Evolutionary conservation across 2,888 invertebrate species (phyloP), one percentile per base, ranked within the genome.

Genomic region (Luperina nickerlii): DNA sequence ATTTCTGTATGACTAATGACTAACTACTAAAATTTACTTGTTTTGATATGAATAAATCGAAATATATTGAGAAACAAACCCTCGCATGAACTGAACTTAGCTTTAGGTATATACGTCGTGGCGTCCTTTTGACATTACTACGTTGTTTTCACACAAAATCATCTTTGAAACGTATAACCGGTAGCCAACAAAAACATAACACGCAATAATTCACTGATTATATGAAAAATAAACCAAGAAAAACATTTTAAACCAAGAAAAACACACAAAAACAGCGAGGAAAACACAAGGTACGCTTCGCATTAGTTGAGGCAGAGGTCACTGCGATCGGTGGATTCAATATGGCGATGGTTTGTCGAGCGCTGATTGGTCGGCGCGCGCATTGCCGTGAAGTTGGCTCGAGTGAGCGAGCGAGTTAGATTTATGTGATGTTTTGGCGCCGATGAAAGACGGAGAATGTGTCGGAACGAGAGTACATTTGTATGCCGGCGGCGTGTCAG

Each of bases 381-480:
- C 92, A 94, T 88, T 91, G 93, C 83, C 86, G 88, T 95, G 96
- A 96, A 96, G 96, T 96, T 96, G 92, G 94, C 89, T 92, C 90
- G 91, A 87, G 87, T 92, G 95, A 92, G 94, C 88, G 96, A 96
- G 95, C 93, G 96, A 94, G 96, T 93, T 90, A 92, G 95, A 95
- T 95, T 96, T 96, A 97, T 96, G 95, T 94, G 95, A 94, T 95
- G 94, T 94, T 95, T 94, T 94, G 94, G 95, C 94, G 95, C 94
- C 93, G 94, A 95, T 95, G 95, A 96, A 95, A 95, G 97, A 97
- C 94, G 93, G 95, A 95, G 94, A 94, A 96, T 95, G 94, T 94
- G 94, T 96, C 92, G 94, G 93, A 92, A 93, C 94, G 94, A 93
- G 93, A 94, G 92, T 94, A 94, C 94, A 95, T 96, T 96, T 96